Evolutionary conservation across 2,797 vertebrate genomes (phyloP).

Genomic region (Sarcophilus harrisii): DNA sequence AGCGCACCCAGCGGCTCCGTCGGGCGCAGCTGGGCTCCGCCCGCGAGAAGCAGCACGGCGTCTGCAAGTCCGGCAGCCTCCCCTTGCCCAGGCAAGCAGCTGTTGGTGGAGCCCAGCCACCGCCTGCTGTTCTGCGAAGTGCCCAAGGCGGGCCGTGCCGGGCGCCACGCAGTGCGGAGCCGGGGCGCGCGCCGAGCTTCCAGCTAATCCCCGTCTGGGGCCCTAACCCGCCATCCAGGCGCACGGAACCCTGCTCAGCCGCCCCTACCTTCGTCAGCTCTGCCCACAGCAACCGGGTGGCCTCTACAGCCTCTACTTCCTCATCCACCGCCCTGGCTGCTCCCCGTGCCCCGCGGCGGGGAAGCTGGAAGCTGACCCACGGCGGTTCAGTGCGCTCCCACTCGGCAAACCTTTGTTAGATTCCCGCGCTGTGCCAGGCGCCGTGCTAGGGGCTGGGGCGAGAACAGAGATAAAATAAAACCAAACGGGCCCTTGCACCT

Average conservation of each 20-base stretch:
- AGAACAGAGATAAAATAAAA: neutral
- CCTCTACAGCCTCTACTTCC: constrained; percentile 97
- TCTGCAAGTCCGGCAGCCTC: constrained; percentile 40
- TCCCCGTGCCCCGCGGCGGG: neutral
- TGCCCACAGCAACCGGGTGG: constrained; percentile 90
- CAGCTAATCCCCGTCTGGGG: constrained; percentile 90
- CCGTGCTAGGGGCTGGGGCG: neutral
- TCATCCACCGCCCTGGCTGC: constrained; percentile 71
- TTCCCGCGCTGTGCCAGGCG: neutral
- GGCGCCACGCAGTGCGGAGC: constrained; percentile 95
- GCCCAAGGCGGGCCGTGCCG: too few species aligned
- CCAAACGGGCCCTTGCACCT: neutral
- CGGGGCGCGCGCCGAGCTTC: constrained; percentile 91
- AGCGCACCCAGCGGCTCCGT: constrained; percentile 65
- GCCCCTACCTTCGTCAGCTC: constrained; percentile 93
- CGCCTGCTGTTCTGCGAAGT: too few species aligned
- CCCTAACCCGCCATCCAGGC: constrained; percentile 94
- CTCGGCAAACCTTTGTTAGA: neutral
- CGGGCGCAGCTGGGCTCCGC: constrained; percentile 56
- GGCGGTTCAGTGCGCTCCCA: too few species aligned
- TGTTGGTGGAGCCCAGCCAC: constrained; percentile 93
- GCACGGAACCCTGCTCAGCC: constrained; percentile 91
- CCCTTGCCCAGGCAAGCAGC: constrained; percentile 21
- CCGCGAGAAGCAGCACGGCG: constrained; percentile 72
- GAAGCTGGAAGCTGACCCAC: neutral